Conservation (phyloP, 2,888 invertebrate genomes). For the Pristionchus mayeri region DNA sequence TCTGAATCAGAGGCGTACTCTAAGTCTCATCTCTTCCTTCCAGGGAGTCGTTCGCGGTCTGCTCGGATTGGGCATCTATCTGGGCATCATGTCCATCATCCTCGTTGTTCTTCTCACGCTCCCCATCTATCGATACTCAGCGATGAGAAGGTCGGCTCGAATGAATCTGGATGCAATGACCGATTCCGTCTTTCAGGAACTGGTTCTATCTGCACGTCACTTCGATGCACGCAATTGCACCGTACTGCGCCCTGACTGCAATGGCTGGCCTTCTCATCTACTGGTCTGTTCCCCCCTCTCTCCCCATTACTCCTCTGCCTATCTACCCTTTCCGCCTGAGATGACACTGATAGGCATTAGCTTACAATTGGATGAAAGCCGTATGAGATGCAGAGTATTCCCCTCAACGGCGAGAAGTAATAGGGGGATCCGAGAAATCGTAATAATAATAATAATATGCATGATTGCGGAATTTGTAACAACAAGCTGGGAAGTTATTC, state of each 20-base stretch:
- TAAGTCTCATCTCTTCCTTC: neutral
- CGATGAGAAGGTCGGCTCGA: neutral
- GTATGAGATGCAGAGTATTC: too few relatives aligned
- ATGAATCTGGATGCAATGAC: neutral
- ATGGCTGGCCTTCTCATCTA: constrained; percentile 24
- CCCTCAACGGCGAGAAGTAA: too few relatives aligned
- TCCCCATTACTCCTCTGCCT: neutral
- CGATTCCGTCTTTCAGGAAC: neutral
- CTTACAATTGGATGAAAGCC: too few relatives aligned
- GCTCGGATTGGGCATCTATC: neutral
- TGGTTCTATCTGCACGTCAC: constrained; percentile 12
- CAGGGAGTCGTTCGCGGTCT: neutral
- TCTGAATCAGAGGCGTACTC: too few relatives aligned
- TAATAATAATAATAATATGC: too few relatives aligned
- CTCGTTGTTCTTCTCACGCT: constrained; percentile 2
- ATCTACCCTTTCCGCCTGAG: neutral
- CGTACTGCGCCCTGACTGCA: neutral
- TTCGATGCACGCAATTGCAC: neutral
- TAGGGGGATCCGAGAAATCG: too few relatives aligned
- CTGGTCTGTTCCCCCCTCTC: neutral
- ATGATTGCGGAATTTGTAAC: too few relatives aligned
- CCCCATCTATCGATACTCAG: constrained; percentile 10
- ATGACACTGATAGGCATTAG: neutral
- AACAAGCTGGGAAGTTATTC: too few relatives aligned
- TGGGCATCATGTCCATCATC: neutral